Percentiles rank a stretch among this genome's conserved stretches.
These are phyloP conservation scores for Tipula confusa DNA, from an alignment of 2,888 invertebrate genomes.

Conservation along the genomic window DNA sequence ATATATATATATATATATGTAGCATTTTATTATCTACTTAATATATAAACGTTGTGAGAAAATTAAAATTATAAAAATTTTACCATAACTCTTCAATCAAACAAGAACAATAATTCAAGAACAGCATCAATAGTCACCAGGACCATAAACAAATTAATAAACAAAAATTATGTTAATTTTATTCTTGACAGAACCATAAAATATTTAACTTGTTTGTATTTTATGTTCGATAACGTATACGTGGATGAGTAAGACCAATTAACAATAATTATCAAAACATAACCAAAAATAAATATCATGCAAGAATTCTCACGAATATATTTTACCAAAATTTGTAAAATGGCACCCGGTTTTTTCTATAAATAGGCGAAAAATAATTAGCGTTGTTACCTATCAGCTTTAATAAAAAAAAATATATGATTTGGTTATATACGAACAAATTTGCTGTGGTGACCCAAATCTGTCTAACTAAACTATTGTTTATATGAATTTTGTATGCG, in stretches of 20 bases:
- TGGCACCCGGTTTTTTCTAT: neutral
- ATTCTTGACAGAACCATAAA: constrained; percentile 3
- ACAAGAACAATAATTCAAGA: neutral
- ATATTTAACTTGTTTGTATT: neutral
- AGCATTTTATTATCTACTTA: neutral
- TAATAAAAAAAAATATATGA: neutral
- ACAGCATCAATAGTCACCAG: neutral
- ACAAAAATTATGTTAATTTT: constrained; percentile 1
- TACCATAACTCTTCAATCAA: neutral
- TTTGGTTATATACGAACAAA: neutral
- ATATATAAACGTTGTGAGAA: neutral
- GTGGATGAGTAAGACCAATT: neutral
- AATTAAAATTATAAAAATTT: neutral
- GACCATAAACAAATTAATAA: neutral
- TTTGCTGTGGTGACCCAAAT: neutral
- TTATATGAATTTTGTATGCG: neutral
- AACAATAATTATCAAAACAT: neutral
- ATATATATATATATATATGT: too few species aligned
- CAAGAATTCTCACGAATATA: neutral
- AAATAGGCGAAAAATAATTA: too few species aligned
- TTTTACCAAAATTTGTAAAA: neutral
- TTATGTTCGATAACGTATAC: neutral
- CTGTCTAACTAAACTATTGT: neutral
- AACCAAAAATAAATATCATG: neutral
- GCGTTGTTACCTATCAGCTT: neutral